phyloP scores from a whole-genome alignment of 2,113 vertebrate species.

The Enhydra lutris region DNA sequence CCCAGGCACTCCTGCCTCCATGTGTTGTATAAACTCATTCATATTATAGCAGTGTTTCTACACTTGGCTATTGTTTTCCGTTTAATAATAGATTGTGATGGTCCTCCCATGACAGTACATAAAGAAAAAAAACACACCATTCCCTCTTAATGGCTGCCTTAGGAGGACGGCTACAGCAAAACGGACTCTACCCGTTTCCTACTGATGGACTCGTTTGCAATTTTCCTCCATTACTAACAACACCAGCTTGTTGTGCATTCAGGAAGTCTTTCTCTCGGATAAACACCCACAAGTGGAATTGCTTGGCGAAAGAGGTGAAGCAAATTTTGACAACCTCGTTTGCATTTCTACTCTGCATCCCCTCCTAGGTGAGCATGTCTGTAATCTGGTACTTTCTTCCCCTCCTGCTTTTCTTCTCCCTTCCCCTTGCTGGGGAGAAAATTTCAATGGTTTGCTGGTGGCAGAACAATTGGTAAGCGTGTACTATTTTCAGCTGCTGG shows the following conservation, averaged over 20 bases:
- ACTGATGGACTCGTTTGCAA: background rate
- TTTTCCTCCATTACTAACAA: background rate
- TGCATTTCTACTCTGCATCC: background rate
- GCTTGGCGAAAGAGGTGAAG: conserved; percentile 10
- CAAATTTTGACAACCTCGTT: conserved; percentile 17
- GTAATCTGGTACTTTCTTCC: background rate
- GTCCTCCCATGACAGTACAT: conserved; percentile 15
- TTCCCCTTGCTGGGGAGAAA: background rate
- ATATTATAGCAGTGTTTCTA: background rate
- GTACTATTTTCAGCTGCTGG: background rate
- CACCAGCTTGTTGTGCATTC: background rate
- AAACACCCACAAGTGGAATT: conserved; percentile 15
- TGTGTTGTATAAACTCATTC: background rate
- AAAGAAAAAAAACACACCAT: conserved; percentile 47
- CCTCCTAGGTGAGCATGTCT: background rate
- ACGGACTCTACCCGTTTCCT: conserved; percentile 21
- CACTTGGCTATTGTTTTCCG: background rate
- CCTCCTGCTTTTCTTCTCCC: background rate
- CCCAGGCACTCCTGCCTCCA: background rate
- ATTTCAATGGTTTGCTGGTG: background rate
- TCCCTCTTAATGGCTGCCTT: conserved; percentile 22
- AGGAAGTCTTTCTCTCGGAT: conserved; percentile 21
- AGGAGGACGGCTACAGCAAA: conserved; percentile 20
- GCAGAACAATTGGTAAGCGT: background rate
- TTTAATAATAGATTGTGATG: conserved; percentile 36